Evolutionary conservation across 2,113 vertebrate species (phyloP).

Genomic region (Pelodiscus sinensis): DNA sequence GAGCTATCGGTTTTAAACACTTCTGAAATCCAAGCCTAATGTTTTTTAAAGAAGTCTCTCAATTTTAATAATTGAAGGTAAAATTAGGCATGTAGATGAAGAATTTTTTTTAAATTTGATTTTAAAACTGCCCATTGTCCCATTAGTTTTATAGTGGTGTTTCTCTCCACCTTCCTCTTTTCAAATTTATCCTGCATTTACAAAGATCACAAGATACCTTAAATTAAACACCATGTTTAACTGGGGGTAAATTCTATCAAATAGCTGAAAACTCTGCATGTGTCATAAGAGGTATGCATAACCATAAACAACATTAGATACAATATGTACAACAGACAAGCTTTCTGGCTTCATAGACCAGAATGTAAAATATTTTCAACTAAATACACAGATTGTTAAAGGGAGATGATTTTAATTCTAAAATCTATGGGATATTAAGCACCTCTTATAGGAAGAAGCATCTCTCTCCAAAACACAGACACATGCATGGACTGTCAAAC

Average conservation of each 20-base stretch:
- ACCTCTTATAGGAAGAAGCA: neutral
- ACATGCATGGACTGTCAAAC: conserved; percentile 57
- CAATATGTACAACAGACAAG: neutral
- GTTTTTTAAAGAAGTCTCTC: neutral
- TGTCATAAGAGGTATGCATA: neutral
- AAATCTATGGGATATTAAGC: neutral
- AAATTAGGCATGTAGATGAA: neutral
- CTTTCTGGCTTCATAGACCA: neutral
- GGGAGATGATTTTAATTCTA: neutral
- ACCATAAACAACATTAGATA: neutral
- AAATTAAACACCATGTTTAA: conserved; percentile 28
- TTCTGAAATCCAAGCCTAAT: neutral
- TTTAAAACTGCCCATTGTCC: neutral
- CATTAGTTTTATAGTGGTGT: neutral
- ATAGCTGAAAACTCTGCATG: neutral
- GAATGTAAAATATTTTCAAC: neutral
- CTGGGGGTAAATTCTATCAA: conserved; percentile 39
- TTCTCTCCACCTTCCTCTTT: neutral
- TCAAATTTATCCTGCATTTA: neutral
- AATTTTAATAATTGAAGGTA: neutral
- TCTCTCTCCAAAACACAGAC: conserved; percentile 45
- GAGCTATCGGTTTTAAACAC: neutral
- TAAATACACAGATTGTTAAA: neutral
- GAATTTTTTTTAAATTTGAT: neutral
- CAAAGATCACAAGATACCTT: conserved; percentile 16